Evolutionary conservation across 1,140 invertebrate species (phyloP), one percentile per base, ranked within the genome.

Genomic region (Megathymus violae): DNA sequence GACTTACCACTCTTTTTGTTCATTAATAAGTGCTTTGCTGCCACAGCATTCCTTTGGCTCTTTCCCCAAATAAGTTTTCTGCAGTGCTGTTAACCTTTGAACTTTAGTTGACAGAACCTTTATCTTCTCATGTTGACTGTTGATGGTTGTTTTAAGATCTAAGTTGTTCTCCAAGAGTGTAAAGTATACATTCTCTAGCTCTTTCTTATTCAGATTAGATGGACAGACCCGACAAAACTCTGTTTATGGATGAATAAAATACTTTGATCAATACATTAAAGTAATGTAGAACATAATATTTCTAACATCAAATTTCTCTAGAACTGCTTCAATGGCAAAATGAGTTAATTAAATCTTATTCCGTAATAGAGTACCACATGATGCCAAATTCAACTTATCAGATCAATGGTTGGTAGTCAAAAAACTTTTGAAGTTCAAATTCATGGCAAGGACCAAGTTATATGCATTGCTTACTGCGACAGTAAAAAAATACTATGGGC

Each of bases 151-250:
- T 43, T 89, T 89, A 6, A 88, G 54, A 6, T 85, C 74, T 27
- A 82, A 48, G 58, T 88, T 89, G 46, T 59, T 78, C 5, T 89
- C 82, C 10, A 85, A 40, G 3, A 88, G 27, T n/a, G 74, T 64
- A 54, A 80, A 89, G 47, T 89, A 88, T 0, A 85, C 40, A 58
- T 88, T 79, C 66, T 88, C 84, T 5, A 88, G 58, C 22, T 89
- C 87, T 11, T 67, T 65, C 46, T 85, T 89, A 17, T 67, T 88
- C 44, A 87, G 43, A 56, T 85, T 89, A 11, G 85, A 80, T 17
- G 85, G 81, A 43, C 78, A 78, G 10, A 78, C 50, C n/a, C 68
- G 69, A 11, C 66, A 71, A 5, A 78, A 48, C 44, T 87, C 86
- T 89, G 65, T 31, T 56, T 62, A 17, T 41, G 27, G 25, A 60